Conservation (phyloP, 2,797 vertebrate species). For the Eidolon dupreanum region DNA sequence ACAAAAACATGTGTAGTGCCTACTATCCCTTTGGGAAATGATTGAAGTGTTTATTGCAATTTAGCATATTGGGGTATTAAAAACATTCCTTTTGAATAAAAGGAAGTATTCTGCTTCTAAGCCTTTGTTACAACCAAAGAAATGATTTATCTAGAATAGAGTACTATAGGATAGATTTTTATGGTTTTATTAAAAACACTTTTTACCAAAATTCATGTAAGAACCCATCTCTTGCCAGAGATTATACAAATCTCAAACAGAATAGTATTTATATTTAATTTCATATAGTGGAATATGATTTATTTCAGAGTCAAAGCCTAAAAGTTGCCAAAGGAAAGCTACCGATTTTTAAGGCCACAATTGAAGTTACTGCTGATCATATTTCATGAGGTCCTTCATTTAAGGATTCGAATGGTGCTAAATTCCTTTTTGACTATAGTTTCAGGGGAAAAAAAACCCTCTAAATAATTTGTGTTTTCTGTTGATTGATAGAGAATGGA, state of each 20-base stretch:
- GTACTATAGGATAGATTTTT: neutral
- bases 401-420: neutral
- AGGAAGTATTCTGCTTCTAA: neutral
- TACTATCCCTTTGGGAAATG: neutral
- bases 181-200: neutral
- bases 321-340: neutral
- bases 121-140: neutral
- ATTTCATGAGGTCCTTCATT: neutral
- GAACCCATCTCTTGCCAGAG: neutral
- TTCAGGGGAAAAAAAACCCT: neutral
- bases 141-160: neutral
- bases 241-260: neutral
- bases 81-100: neutral
- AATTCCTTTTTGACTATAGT: neutral
- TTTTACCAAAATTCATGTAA: neutral
- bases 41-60: neutral
- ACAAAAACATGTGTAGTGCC: neutral
- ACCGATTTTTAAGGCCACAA: neutral
- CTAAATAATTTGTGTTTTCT: neutral
- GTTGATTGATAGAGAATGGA: neutral
- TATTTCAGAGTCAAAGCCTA: neutral
- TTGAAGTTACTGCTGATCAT: neutral
- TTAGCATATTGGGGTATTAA: neutral
- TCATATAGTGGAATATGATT: neutral
- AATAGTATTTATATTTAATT: conserved; percentile 5